Conservation (phyloP, 2,113 vertebrate species). For the Phodopus roborovskii region DNA sequence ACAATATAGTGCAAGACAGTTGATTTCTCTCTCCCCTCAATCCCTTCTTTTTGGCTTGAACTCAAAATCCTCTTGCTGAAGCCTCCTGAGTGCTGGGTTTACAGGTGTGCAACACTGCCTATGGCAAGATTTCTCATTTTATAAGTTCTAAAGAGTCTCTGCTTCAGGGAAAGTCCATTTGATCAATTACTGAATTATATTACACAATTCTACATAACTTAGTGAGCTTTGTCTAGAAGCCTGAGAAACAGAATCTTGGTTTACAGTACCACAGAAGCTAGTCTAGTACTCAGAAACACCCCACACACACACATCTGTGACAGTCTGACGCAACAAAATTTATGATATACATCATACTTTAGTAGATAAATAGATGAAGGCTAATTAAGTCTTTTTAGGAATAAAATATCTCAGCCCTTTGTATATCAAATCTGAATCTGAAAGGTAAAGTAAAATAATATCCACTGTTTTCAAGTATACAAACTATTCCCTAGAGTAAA, state of each 20-base stretch:
- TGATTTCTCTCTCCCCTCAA: neutral
- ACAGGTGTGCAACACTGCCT: neutral
- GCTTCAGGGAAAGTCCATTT: neutral
- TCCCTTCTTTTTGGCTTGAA: neutral
- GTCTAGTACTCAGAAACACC: neutral
- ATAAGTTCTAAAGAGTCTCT: slow-evolving; percentile 6
- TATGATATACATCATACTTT: neutral
- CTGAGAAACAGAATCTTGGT: slow-evolving; percentile 21
- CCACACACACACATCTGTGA: neutral
- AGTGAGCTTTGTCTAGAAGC: slow-evolving; percentile 7
- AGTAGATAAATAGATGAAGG: slow-evolving; percentile 69
- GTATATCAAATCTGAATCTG: slow-evolving; percentile 69
- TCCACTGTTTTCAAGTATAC: slow-evolving; percentile 76
- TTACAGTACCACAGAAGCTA: neutral
- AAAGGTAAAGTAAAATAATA: slow-evolving; percentile 64
- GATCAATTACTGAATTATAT: neutral
- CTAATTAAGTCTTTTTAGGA: slow-evolving; percentile 57
- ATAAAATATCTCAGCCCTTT: slow-evolving; percentile 74
- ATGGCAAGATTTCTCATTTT: neutral
- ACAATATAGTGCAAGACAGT: neutral
- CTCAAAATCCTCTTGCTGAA: neutral
- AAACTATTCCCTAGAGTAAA: slow-evolving; percentile 64
- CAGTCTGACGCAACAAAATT: neutral
- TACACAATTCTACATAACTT: slow-evolving; percentile 7
- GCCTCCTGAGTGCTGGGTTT: neutral